Evolutionary conservation across 2,797 vertebrate species (phyloP).

Genomic region (Dromococcyx pavoninus): DNA sequence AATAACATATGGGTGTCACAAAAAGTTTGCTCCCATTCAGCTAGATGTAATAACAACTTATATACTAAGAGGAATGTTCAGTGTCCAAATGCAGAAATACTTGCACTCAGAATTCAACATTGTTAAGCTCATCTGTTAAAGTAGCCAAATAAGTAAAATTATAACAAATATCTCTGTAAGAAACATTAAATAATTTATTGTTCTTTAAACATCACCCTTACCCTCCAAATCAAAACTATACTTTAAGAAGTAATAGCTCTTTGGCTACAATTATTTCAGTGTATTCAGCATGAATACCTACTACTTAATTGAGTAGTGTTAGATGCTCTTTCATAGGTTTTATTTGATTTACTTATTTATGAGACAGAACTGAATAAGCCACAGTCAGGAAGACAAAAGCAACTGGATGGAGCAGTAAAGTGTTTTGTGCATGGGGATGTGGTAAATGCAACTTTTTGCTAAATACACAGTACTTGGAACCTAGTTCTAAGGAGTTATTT

Average conservation of each 20-base stretch:
- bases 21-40: neutral
- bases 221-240: neutral
- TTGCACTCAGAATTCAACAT: neutral
- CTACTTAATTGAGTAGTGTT: neutral
- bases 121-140: neutral
- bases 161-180: neutral
- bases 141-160: neutral
- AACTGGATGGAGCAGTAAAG: neutral
- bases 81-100: neutral
- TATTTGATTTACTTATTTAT: neutral
- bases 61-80: neutral
- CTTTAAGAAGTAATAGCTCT: neutral
- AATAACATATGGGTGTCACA: neutral
- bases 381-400: neutral
- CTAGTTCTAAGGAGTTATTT: constrained; percentile 42
- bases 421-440: neutral
- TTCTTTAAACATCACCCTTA: neutral
- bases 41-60: neutral
- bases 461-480: constrained; percentile 6
- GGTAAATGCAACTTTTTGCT: constrained; percentile 40
- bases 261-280: neutral
- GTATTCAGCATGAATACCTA: neutral
- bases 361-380: neutral
- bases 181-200: neutral
- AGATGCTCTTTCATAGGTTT: neutral